These are phyloP conservation scores for Urocynchramus pylzowi DNA, from an alignment of 2,113 vertebrate species.

Conservation along the genomic window DNA sequence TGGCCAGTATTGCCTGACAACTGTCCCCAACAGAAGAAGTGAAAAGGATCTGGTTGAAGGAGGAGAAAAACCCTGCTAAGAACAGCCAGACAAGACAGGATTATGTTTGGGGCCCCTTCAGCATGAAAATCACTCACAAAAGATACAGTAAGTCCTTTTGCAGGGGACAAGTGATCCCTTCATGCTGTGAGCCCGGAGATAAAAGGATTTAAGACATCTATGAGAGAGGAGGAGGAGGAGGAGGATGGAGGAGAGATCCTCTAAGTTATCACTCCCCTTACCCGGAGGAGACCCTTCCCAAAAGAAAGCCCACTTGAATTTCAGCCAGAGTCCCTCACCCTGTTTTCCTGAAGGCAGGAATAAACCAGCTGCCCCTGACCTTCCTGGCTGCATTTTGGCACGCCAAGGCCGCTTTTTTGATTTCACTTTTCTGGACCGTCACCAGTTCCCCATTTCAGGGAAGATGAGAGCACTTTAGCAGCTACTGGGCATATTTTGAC, in stretches of 20 bases:
- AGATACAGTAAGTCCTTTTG: background rate
- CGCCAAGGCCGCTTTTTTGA: background rate
- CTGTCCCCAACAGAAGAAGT: background rate
- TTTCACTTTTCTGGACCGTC: background rate
- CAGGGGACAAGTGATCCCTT: background rate
- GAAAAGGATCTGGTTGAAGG: background rate
- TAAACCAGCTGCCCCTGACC: background rate
- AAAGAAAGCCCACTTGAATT: background rate
- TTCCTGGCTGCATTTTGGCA: background rate
- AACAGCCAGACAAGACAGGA: background rate
- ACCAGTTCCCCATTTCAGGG: background rate
- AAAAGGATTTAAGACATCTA: background rate
- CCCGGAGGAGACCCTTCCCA: background rate
- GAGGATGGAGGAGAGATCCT: background rate
- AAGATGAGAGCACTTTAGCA: background rate
- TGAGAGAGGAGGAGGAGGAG: background rate
- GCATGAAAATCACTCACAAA: slow-evolving; percentile 26
- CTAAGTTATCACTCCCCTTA: background rate
- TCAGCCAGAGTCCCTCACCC: background rate
- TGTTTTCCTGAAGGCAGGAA: background rate
- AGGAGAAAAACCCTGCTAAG: background rate
- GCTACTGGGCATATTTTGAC: background rate
- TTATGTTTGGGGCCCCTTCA: background rate
- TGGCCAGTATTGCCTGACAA: background rate
- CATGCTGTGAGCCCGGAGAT: rapidly evolving